These are phyloP conservation scores for Acomys russatus DNA, from an alignment of 2,797 vertebrate species.

Conservation along the genomic window DNA sequence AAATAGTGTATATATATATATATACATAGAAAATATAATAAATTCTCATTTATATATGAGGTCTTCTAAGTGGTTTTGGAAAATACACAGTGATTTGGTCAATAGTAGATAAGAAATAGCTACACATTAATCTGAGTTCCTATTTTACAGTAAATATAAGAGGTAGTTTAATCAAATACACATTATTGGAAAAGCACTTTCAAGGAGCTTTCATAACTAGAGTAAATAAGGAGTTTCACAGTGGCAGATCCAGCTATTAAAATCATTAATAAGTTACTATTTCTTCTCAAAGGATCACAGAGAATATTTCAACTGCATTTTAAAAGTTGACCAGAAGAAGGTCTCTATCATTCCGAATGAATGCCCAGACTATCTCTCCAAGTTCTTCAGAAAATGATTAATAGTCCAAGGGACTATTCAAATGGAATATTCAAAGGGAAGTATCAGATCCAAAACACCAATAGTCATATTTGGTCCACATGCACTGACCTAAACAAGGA, in stretches of 20 bases:
- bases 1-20: not conserved
- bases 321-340: not conserved
- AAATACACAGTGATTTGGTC: conserved; percentile 28
- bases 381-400: conserved; percentile 23
- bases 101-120: not conserved
- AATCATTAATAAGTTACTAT: not conserved
- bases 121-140: conserved; percentile 23
- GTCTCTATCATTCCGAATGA: not conserved
- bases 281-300: not conserved
- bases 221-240: not conserved
- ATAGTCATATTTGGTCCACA: not conserved
- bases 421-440: conserved; percentile 12
- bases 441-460: not conserved
- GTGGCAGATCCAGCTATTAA: not conserved
- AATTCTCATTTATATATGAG: conserved; percentile 20
- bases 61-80: not conserved
- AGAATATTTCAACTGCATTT: not conserved
- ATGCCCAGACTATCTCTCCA: not conserved
- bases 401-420: too few relatives aligned
- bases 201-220: not conserved
- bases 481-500: not conserved
- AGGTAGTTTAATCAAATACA: not conserved
- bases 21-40: not conserved
- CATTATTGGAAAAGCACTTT: not conserved
- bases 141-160: conserved; percentile 45